phyloP scores from a whole-genome alignment of 2,888 invertebrate species.

The Hypselothyrea guttata region DNA sequence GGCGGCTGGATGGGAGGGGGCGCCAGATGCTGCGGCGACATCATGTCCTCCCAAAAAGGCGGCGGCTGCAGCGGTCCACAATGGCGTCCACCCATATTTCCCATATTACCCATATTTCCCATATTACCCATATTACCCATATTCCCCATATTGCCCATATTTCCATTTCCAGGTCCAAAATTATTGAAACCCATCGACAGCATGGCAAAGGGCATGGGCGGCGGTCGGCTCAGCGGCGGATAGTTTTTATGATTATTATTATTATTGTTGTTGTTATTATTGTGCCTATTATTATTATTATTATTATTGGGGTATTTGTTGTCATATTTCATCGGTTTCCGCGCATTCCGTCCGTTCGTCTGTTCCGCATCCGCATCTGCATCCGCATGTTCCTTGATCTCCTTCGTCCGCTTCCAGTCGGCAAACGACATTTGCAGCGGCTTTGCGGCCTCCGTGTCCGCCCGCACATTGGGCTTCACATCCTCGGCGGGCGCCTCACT shows the following conservation, averaged over 20 bases:
- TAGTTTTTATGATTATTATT: constrained; percentile 33
- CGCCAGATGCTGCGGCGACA: constrained; percentile 54
- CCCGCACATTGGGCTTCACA: not conserved
- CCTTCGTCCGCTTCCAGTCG: constrained; percentile 71
- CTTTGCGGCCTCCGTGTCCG: constrained; percentile 10
- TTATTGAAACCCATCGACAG: constrained; percentile 52
- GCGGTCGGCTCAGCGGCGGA: constrained; percentile 51
- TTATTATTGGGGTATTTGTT: constrained; percentile 20
- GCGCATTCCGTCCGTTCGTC: constrained; percentile 20
- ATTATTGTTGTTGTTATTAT: constrained; percentile 32
- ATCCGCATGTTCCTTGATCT: constrained; percentile 29
- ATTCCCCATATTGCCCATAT: constrained; percentile 32
- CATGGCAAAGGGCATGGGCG: constrained; percentile 54
- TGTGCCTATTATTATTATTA: constrained; percentile 26
- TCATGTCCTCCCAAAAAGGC: constrained; percentile 70
- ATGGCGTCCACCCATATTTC: constrained; percentile 22
- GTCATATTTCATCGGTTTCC: constrained; percentile 22
- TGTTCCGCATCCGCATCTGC: constrained; percentile 10
- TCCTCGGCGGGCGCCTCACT: constrained; percentile 10
- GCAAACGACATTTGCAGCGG: constrained; percentile 63
- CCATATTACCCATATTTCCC: constrained; percentile 29
- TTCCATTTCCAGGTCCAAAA: constrained; percentile 43
- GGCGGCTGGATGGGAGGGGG: constrained; percentile 68
- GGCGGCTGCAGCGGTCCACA: constrained; percentile 61
- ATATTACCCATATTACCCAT: constrained; percentile 25